Evolutionary conservation across 2,113 vertebrate genomes (phyloP), one percentile per base, ranked within the genome.

Genomic region (Vanacampus margaritifer): DNA sequence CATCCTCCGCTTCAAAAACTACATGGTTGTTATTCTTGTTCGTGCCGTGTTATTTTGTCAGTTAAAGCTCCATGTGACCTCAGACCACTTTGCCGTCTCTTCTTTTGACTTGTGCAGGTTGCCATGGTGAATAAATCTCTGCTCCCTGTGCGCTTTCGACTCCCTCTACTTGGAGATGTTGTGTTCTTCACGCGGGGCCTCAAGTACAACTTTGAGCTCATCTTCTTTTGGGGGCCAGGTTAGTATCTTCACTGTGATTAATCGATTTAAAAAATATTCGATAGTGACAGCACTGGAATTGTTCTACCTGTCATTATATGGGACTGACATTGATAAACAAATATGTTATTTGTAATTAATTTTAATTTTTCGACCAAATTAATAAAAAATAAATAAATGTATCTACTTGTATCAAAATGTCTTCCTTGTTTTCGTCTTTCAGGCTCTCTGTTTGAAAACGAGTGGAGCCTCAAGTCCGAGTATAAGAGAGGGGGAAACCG

Each of bases 151-250:
- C 94, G 94, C 62, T 96, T 96, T 90, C 93, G 87, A 68, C 86
- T 94, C 70, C 97, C 97, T 0, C 23, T 93, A 6, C 90, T 98
- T 2, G 96, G 94, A 5, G 93, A 98, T 39, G 89, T 72, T 0
- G 93, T 98, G 72, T 98, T 99, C 88, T 98, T 95, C 84, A 98
- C 95, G 0, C 94, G 96, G 0, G 97, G 97, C 46, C 95, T 98
- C 78, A 98, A 98, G 88, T 99, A 99, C 90, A 99, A 99, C 90
- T 98, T 98, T 0, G 97, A 99, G 89, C 93, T 99, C 60, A 98
- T 99, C 86, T 98, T 98, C 77, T 98, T 99, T 82, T 98, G 97
- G 97, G 97, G 97, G 0, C 97, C 97, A 0, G 97, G 97, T 90
- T 24, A 43, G 65, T 57, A 13, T 65, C 32, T 45, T 32, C 6